Percentiles rank a stretch among this genome's conserved stretches.
These are phyloP conservation scores for Ciconia maguari DNA, from an alignment of 2,113 vertebrate genomes.

Conservation along the genomic window DNA sequence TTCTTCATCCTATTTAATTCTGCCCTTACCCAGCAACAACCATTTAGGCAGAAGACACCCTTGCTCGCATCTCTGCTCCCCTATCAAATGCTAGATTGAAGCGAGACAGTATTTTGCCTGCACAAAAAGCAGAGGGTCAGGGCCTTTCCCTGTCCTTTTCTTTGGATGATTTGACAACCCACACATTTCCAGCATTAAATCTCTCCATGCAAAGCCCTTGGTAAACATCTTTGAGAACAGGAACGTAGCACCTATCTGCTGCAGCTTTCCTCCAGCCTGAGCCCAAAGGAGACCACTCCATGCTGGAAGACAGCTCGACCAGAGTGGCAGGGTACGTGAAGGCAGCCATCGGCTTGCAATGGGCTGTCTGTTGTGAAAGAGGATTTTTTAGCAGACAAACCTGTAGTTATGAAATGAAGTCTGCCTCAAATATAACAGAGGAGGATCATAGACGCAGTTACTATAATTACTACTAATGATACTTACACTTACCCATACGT, in stretches of 20 bases:
- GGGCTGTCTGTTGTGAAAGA: slow-evolving; percentile 30
- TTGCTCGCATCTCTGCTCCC: neutral
- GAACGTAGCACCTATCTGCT: fast-evolving
- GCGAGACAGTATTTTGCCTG: fast-evolving
- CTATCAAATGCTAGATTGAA: neutral
- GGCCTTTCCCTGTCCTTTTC: neutral
- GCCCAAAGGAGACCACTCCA: neutral
- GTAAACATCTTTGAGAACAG: fast-evolving
- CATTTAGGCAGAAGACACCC: neutral
- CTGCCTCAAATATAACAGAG: slow-evolving; percentile 22
- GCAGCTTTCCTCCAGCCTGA: fast-evolving
- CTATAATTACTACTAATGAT: slow-evolving; percentile 31
- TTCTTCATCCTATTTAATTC: neutral
- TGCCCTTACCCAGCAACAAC: neutral
- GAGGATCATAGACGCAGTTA: slow-evolving; percentile 48
- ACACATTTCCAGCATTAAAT: fast-evolving
- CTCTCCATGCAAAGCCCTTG: neutral
- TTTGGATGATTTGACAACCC: neutral
- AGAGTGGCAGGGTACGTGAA: fast-evolving
- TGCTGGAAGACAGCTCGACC: neutral
- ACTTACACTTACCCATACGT: slow-evolving; percentile 1
- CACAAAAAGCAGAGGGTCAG: too few relatives aligned
- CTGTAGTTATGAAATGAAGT: slow-evolving; percentile 15
- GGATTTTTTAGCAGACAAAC: slow-evolving; percentile 32
- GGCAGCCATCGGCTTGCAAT: neutral